Percentiles rank a stretch among this genome's conserved stretches.
phyloP scores from a whole-genome alignment of 2,888 invertebrate species.

The Heliconius aoede region DNA sequence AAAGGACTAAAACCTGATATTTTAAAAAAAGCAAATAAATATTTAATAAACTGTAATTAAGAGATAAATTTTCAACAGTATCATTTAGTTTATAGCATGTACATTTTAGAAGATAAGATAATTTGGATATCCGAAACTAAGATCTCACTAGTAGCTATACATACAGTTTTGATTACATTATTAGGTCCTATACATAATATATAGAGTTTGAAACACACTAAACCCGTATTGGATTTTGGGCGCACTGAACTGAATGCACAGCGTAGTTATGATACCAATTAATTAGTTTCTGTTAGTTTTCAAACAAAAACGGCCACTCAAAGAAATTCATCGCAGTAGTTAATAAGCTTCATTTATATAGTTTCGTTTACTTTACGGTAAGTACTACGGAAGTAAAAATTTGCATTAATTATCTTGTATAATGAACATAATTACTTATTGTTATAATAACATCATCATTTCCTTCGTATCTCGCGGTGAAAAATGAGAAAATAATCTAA shows the following conservation, averaged over 20 bases:
- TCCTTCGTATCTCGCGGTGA: neutral
- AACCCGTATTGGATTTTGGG: constrained; percentile 30
- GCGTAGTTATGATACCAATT: constrained; percentile 37
- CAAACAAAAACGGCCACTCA: constrained; percentile 29
- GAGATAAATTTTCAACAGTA: neutral
- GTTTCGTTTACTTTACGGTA: constrained; percentile 13
- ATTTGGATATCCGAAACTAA: constrained; percentile 16
- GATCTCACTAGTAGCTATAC: constrained; percentile 24
- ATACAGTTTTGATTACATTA: constrained; percentile 36
- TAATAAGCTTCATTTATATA: constrained; percentile 21
- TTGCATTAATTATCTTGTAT: neutral
- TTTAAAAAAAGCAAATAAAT: neutral
- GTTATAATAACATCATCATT: neutral
- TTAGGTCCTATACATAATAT: constrained; percentile 35
- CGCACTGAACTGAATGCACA: constrained; percentile 36
- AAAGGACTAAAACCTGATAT: no score
- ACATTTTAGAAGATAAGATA: constrained; percentile 22
- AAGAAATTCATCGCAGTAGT: constrained; percentile 23
- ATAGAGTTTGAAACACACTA: constrained; percentile 31
- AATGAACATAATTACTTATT: neutral
- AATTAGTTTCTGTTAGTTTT: constrained; percentile 40
- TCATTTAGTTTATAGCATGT: no score
- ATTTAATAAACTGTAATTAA: neutral
- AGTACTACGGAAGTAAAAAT: neutral
- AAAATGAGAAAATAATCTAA: neutral